Evolutionary conservation across 1,140 invertebrate genomes (phyloP), one percentile per base, ranked within the genome.

Genomic region (Brachionus rubens): DNA sequence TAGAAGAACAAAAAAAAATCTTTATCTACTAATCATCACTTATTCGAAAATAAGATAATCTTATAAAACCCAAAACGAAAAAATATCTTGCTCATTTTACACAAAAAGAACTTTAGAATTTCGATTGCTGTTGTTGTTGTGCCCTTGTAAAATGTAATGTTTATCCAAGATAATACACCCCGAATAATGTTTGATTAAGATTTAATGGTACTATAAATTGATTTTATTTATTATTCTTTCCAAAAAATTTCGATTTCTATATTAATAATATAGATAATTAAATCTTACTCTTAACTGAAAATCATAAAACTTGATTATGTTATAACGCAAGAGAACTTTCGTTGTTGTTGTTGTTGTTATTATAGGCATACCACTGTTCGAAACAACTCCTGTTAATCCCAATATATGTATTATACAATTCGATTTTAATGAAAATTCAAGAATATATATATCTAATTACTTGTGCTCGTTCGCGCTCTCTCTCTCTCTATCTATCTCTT

Each of bases 161-260:
- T n/a, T n/a, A n/a, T n/a, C n/a, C n/a, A 59, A 33, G 36, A 59
- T 59, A 59, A 16, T 36, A 59, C 30, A 28, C 26, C 26, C 14
- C 52, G 24, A 36, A 59, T 36, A 59, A 26, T 59, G 54, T 59
- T 59, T 33, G 54, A 59, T 59, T 36, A 59, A 33, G 54, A 59
- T 59, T 59, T 59, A 59, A 59, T 59, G 54, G 54, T 40, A 59
- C 54, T 16, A 36, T 40, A n/a, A 59, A 59, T 59, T 59, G 54
- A 30, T 59, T 59, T 33, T 36, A 9, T 33, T 26, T 26, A 36
- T 10, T 52, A 24, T 24, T 52, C 26, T 26, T 52, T 59, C 19
- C 54, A 33, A 59, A 59, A 36, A 36, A 36, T 36, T 36, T 36
- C 33, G 33, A 36, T 36, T 36, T 3, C 33, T 33, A 59, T 33